Base-by-base conservation (phyloP, 2,888 invertebrate genomes). In the Theretra japonica region DNA sequence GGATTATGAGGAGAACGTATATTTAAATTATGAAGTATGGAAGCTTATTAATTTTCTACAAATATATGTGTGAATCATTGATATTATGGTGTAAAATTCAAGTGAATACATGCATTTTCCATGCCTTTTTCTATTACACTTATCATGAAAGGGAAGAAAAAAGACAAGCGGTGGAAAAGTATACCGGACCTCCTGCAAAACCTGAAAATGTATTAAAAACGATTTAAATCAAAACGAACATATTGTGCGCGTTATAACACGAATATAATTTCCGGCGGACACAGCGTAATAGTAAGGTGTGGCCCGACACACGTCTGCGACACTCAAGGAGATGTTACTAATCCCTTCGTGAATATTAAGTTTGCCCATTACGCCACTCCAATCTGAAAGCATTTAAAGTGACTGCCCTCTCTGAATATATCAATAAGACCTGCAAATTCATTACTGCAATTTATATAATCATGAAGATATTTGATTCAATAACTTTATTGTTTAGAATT, bases 321-420 rank as follows among this genome's bases (percentile, higher is more conserved):
- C 60, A 59, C 59, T 59, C 60, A 30, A 60, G 74, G 74, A 41
- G 41, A 41, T 41, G 41, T 70, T 73, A 77, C 78, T 78, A 84
- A 86, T 85, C 88, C 89, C 87, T 86, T 82, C 83, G 86, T 88
- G 90, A 91, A 91, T 91, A 89, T 91, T 91, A 91, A 91, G 90
- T 90, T 89, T 84, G 83, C 79, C 87, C 88, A 90, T 91, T 90
- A 90, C 84, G 83, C 78, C 81, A 81, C 83, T 82, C 90, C 88
- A 88, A 90, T 90, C 87, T 82, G 81, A 88, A 88, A 90, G 84
- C 88, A 86, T 88, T 91, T 90, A 90, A 87, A 86, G 80, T 82
- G 73, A 83, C 81, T 82, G 81, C 81, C 83, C 81, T 81, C 81
- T 84, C 82, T 79, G 82, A 88, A 89, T 90, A 88, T 90, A 89